Conservation (phyloP, 2,113 vertebrate genomes). For the Penelope pileata region DNA sequence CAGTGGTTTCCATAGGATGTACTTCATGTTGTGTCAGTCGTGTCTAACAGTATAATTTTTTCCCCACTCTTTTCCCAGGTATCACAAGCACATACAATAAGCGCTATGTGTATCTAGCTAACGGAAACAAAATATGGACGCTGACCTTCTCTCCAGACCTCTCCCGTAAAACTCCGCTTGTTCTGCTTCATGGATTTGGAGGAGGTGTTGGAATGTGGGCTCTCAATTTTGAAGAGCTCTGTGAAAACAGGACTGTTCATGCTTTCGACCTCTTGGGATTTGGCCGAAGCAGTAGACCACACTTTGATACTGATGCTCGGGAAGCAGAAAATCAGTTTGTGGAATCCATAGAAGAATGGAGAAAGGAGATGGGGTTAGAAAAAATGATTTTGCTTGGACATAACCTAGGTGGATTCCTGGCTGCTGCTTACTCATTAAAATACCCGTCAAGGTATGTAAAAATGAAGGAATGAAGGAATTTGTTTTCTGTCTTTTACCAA, state of each 20-base stretch:
- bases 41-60: neutral
- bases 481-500: neutral
- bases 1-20: neutral
- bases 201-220: slow-evolving; percentile 94
- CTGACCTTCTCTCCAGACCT: slow-evolving; percentile 77
- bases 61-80: slow-evolving; percentile 74
- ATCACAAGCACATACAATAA: slow-evolving; percentile 82
- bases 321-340: slow-evolving; percentile 93
- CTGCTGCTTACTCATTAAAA: slow-evolving; percentile 88
- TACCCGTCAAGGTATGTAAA: slow-evolving; percentile 86
- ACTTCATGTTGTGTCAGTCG: neutral
- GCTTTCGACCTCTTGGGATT: slow-evolving; percentile 94
- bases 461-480: neutral
- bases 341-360: slow-evolving; percentile 94
- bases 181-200: slow-evolving; percentile 95
- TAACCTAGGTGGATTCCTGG: slow-evolving; percentile 93
- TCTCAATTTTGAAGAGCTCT: slow-evolving; percentile 91
- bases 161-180: slow-evolving; percentile 84
- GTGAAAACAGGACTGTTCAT: slow-evolving; percentile 83
- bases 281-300: slow-evolving; percentile 91
- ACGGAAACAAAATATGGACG: slow-evolving; percentile 90
- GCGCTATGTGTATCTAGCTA: slow-evolving; percentile 81
- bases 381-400: slow-evolving; percentile 92
- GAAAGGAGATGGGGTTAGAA: slow-evolving; percentile 84
- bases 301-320: slow-evolving; percentile 83